These are phyloP conservation scores for Cerceris rybyensis DNA, from an alignment of 2,888 invertebrate genomes.

Conservation along the genomic window DNA sequence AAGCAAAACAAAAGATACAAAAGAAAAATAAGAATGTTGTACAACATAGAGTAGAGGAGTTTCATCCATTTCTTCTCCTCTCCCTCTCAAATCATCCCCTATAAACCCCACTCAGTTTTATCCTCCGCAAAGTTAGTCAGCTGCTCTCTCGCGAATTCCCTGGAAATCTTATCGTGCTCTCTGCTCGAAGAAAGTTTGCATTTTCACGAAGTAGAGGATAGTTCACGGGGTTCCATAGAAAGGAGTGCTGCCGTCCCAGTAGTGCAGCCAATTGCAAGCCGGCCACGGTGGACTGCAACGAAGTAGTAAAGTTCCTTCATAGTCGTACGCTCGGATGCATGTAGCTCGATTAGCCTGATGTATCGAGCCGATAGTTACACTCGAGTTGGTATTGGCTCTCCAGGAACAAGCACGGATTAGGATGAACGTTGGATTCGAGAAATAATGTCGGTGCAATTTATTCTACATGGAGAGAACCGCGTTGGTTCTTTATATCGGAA, in stretches of 20 bases:
- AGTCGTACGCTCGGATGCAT: background rate
- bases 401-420: background rate
- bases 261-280: background rate
- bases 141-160: conserved; percentile 16
- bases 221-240: no score
- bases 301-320: conserved; percentile 8
- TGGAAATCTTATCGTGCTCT: conserved; percentile 16
- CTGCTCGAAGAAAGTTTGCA: no score
- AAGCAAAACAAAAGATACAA: no score
- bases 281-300: background rate
- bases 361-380: background rate
- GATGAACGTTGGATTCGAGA: background rate
- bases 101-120: no score
- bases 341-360: background rate
- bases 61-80: no score
- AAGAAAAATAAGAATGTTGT: no score
- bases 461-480: background rate
- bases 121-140: no score
- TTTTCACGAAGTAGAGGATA: no score
- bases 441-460: background rate
- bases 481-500: no score
- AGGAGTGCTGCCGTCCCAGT: background rate
- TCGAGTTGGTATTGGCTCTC: conserved; percentile 2
- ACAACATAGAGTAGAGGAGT: no score
- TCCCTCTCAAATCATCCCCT: no score